These are phyloP conservation scores for Python bivittatus DNA, from an alignment of 2,113 vertebrate genomes.

Conservation along the genomic window DNA sequence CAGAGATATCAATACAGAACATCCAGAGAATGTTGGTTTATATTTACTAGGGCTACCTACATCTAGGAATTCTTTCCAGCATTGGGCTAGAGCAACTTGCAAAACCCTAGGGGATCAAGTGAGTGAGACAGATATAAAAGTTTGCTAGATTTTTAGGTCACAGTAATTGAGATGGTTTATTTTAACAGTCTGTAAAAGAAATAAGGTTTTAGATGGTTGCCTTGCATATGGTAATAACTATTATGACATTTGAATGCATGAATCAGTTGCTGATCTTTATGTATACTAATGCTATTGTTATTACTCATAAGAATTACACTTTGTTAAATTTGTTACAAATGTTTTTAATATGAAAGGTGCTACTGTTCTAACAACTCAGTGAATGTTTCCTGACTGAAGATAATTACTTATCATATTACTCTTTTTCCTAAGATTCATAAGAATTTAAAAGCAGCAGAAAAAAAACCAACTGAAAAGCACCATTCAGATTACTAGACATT, in stretches of 20 bases:
- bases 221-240: conserved; percentile 12
- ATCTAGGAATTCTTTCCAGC: conserved; percentile 81
- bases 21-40: conserved; percentile 71
- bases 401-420: background rate
- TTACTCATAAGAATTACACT: background rate
- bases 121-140: conserved; percentile 15
- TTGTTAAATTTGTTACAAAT: background rate
- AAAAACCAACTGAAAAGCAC: background rate
- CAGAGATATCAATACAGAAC: conserved; percentile 79
- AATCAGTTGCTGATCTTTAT: background rate
- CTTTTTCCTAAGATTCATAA: background rate
- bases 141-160: background rate
- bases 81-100: conserved; percentile 85
- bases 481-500: background rate
- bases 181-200: background rate
- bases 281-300: background rate
- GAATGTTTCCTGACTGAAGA: background rate
- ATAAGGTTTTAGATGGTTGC: background rate
- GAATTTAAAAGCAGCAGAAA: background rate
- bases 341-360: background rate
- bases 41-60: conserved; percentile 71
- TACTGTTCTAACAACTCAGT: background rate
- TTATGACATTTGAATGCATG: conserved; percentile 4
- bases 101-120: conserved; percentile 90
- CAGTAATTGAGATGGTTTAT: background rate